Percentiles rank a stretch among this genome's conserved stretches.
These are phyloP conservation scores for Ceriagrion tenellum DNA, from an alignment of 2,888 invertebrate genomes.

Conservation along the genomic window DNA sequence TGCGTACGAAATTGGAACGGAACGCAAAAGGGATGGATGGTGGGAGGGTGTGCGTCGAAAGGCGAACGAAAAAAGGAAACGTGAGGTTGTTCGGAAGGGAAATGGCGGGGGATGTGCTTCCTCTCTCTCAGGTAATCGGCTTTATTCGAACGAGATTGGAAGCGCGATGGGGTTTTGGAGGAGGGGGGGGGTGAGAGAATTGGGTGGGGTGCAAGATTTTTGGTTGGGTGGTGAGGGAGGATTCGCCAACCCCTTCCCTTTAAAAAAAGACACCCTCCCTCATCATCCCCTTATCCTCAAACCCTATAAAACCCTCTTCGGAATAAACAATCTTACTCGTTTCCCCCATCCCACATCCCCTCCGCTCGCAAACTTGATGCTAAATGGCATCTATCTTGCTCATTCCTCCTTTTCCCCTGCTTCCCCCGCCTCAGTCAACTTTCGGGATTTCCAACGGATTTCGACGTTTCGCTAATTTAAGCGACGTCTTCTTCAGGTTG, in stretches of 20 bases:
- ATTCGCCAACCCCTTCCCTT: background rate
- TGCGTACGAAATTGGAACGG: slow-evolving; percentile 6
- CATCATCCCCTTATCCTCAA: slow-evolving; percentile 26
- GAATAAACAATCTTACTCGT: slow-evolving; percentile 23
- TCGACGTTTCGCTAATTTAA: slow-evolving; percentile 22
- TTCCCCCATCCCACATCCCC: background rate
- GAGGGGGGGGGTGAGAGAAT: background rate
- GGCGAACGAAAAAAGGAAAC: background rate
- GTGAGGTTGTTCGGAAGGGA: background rate
- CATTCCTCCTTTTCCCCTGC: background rate
- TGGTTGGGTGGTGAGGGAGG: background rate
- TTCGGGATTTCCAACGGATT: background rate
- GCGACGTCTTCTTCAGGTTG: background rate
- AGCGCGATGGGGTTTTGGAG: background rate
- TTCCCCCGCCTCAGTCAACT: background rate
- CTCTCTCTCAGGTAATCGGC: slow-evolving; percentile 52
- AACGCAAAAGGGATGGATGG: background rate
- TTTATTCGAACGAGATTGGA: slow-evolving; percentile 61
- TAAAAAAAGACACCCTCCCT: background rate
- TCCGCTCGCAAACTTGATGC: background rate
- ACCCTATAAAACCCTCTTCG: slow-evolving; percentile 10
- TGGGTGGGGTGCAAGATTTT: background rate
- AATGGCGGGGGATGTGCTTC: background rate
- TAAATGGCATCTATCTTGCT: background rate
- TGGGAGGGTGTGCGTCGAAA: background rate